Evolutionary conservation across 1,140 invertebrate species (phyloP).

Genomic region (Halictus rubicundus): DNA sequence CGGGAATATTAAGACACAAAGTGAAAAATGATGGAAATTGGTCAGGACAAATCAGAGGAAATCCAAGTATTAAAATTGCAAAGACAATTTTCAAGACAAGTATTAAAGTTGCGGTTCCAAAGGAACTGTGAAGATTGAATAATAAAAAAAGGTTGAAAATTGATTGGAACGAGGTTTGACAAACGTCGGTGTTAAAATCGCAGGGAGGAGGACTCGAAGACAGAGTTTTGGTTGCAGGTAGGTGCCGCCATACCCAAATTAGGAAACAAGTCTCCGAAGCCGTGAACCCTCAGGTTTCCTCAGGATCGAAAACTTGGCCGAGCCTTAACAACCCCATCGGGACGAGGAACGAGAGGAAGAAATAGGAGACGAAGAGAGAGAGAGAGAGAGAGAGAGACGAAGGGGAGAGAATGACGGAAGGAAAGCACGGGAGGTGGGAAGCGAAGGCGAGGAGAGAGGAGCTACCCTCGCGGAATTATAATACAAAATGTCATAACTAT

Average conservation of each 20-base stretch:
- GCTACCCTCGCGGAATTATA: slow-evolving; percentile 77
- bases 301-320: slow-evolving; percentile 72
- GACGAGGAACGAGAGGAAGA: slow-evolving; percentile 36
- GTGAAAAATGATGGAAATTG: too few relatives aligned
- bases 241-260: neutral
- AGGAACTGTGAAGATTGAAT: too few relatives aligned
- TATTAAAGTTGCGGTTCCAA: too few relatives aligned
- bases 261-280: slow-evolving; percentile 22
- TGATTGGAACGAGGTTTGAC: too few relatives aligned
- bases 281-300: slow-evolving; percentile 37
- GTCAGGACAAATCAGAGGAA: too few relatives aligned
- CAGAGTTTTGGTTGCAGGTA: too few relatives aligned
- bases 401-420: slow-evolving; percentile 17
- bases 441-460: slow-evolving; percentile 29
- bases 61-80: too few relatives aligned
- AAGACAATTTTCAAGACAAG: too few relatives aligned
- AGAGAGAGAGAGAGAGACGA: slow-evolving; percentile 33
- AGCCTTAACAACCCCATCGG: slow-evolving; percentile 74
- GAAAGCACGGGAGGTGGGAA: slow-evolving; percentile 11
- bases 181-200: too few relatives aligned
- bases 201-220: too few relatives aligned
- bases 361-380: slow-evolving; percentile 22
- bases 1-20: too few relatives aligned
- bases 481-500: slow-evolving; percentile 80
- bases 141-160: too few relatives aligned